phyloP scores from a whole-genome alignment of 2,113 vertebrate species.

The Colius striatus region DNA sequence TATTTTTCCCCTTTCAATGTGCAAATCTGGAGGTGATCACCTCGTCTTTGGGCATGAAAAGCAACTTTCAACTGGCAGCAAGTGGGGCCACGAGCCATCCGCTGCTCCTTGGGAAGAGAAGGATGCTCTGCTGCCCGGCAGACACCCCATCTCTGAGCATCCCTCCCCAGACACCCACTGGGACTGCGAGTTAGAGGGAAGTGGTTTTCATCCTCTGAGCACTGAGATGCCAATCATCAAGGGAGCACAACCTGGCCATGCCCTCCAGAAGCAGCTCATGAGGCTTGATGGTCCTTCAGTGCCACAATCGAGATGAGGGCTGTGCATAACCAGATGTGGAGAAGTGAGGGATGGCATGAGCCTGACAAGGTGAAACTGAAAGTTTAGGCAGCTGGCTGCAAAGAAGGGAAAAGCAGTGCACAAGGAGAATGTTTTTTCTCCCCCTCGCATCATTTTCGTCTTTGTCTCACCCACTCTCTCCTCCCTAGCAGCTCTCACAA shows the following conservation, averaged over 20 bases:
- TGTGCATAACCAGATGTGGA: rapidly evolving
- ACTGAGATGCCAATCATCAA: rapidly evolving
- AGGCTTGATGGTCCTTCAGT: neutral
- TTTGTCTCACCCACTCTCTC: neutral
- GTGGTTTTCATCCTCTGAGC: neutral
- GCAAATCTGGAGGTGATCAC: neutral
- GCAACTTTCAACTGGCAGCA: neutral
- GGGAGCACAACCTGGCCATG: rapidly evolving
- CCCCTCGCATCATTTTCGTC: neutral
- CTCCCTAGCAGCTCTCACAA: neutral
- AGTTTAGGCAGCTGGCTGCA: neutral
- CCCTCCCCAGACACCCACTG: rapidly evolving
- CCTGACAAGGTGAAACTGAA: neutral
- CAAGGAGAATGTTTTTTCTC: neutral
- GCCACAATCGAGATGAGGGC: neutral
- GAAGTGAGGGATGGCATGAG: rapidly evolving
- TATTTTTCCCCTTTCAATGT: neutral
- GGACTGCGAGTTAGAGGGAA: rapidly evolving
- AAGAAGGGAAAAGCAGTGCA: neutral
- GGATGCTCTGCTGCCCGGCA: neutral
- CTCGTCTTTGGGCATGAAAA: neutral
- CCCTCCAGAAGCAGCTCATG: neutral
- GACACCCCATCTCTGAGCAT: neutral
- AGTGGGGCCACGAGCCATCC: neutral
- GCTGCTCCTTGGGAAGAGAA: neutral